Evolutionary conservation across 2,113 vertebrate genomes (phyloP), one percentile per base, ranked within the genome.

Genomic region (Amblyopsis rosae): DNA sequence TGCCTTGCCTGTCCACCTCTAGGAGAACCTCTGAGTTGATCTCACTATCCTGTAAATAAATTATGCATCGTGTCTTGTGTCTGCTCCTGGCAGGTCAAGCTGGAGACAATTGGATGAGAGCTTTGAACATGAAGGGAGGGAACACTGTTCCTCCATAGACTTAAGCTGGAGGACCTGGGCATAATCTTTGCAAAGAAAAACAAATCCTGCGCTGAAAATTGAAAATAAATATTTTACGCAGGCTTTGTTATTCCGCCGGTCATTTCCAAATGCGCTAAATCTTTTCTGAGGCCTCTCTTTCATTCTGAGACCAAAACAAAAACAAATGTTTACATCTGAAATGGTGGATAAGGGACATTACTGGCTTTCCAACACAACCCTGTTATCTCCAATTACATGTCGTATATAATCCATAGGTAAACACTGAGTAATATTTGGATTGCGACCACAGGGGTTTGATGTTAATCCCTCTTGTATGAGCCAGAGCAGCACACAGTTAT

Each of bases 401-500:
- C 59, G 66, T 59, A 65, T 74, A 77, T 85, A 84, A 88, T 89
- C 84, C 85, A 73, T 6, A 35, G 48, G 79, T 82, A 85, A 90
- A 90, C 64, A 88, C 17, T 74, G 79, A 79, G 60, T 65, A 71
- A 85, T 80, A 81, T 82, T 80, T 80, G 73, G 67, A 55, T 56
- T 75, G 74, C 81, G 74, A 77, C 82, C 77, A 51, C 46, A 41
- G 26, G 46, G 59, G 64, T 16, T 59, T 81, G 70, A 65, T 59
- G 64, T n/a, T 70, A 73, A 70, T 53, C 59, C 69, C 50, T 26
- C 51, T 73, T 69, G 62, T 68, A 61, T 80, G 55, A 77, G 72
- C 76, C 63, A 65, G 78, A 77, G 70, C 80, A 70, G 74, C 79
- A 90, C 87, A 88, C 87, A 65, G 60, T 88, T 90, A 91, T 92